Percentiles rank a stretch among this genome's conserved stretches.
Evolutionary conservation across 2,113 vertebrate species (phyloP).

Genomic region (Macrotus californicus): DNA sequence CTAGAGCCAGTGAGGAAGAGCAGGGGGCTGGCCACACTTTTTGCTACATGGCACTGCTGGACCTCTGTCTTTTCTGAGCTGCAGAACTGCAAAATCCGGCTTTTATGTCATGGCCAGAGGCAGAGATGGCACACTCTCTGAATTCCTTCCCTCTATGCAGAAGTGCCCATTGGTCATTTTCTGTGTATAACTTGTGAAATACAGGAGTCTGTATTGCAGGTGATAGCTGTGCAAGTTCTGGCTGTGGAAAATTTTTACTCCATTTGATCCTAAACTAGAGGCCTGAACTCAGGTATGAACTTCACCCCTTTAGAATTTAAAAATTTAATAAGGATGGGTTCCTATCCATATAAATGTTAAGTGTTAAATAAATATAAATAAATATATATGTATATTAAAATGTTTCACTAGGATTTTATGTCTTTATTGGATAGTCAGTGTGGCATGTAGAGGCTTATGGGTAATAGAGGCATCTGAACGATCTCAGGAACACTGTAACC

Average conservation of each 20-base stretch:
- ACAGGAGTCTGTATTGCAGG: neutral
- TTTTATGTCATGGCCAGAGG: neutral
- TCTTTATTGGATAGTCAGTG: neutral
- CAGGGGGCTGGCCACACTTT: neutral
- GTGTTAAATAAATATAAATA: neutral
- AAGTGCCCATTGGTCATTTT: neutral
- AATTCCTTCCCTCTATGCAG: neutral
- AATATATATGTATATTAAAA: neutral
- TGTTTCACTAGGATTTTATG: neutral
- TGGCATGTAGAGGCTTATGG: neutral
- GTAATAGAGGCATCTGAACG: neutral
- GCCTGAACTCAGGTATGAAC: neutral
- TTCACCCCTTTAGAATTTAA: neutral
- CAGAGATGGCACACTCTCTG: accelerated
- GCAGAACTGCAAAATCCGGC: neutral
- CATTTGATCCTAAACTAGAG: neutral
- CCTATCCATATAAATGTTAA: neutral
- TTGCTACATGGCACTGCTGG: accelerated
- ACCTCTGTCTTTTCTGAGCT: neutral
- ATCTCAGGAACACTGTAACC: neutral
- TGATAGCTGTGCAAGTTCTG: neutral
- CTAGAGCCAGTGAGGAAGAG: accelerated
- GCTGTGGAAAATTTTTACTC: neutral
- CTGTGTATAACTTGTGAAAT: neutral
- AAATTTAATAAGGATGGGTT: neutral